Base-by-base conservation (phyloP, 2,888 invertebrate species). In the Chloroclystis v-ata region DNA sequence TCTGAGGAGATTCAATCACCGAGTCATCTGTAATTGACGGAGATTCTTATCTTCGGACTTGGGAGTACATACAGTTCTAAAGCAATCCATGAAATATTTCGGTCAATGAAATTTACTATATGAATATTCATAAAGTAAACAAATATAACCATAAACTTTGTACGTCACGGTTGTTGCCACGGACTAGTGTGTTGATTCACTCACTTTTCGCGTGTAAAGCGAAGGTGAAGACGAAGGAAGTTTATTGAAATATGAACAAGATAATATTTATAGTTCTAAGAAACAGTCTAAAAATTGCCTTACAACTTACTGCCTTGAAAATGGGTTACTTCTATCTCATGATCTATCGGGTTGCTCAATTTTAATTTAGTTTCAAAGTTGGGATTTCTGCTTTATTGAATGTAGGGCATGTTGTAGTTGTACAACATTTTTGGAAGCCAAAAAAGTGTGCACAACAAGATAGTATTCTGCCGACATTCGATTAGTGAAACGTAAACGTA, bases 191-290 rank as follows among this genome's bases (percentile, higher is more conserved):
- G 74, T 74, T 78, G 75, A 79, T 73, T 77, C 76, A 82, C 71
- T 66, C 62, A 66, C 70, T 69, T 72, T 68, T 68, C 69, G 70
- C 67, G 65, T 67, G 70, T 61, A 61, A 51, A 53, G 63, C 60
- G 79, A 80, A 78, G 76, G 81, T 76, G 76, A 80, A 83, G 67
- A 71, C 70, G 71, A 73, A 76, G 80, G 76, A 81, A 82, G 76
- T 83, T 82, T 82, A 81, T 78, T 75, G 70, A 63, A 76, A 69
- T 73, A 75, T 74, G 65, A 74, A 75, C 68, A 70, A 69, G 74
- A 78, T 76, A 74, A 77, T 79, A 84, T 82, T 84, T 84, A 83
- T 82, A 72, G 79, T 78, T 77, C 74, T 58, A 50, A 63, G 74
- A 75, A 80, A 77, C 63, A 72, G 73, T 78, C 72, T 78, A 76